Conservation (phyloP, 2,888 invertebrate genomes). For the Stenurella melanura region DNA sequence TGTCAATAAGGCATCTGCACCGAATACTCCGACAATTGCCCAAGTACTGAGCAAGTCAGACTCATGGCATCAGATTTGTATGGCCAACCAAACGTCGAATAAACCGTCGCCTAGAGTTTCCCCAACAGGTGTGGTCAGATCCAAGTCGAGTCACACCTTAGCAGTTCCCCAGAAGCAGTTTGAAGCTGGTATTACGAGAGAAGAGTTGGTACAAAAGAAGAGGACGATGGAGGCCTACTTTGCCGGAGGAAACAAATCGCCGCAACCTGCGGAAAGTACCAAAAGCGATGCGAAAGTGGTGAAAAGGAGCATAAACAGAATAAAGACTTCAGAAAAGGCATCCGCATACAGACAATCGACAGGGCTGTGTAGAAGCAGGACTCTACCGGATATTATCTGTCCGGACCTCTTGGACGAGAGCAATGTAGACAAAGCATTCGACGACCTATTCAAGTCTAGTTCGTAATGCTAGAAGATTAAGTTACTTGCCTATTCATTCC, state of each 20-base stretch:
- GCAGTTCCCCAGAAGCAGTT: constrained; percentile 85
- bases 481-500: constrained; percentile 52
- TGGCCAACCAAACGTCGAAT: constrained; percentile 52
- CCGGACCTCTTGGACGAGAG: constrained; percentile 83
- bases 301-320: constrained; percentile 71
- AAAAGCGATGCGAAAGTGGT: constrained; percentile 57
- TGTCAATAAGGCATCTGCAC: constrained; percentile 58
- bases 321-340: constrained; percentile 75
- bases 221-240: constrained; percentile 86
- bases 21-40: constrained; percentile 63
- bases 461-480: constrained; percentile 60
- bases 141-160: constrained; percentile 85
- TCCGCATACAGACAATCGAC: constrained; percentile 70
- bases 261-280: constrained; percentile 59
- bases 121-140: constrained; percentile 72
- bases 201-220: constrained; percentile 82
- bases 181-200: constrained; percentile 84
- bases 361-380: constrained; percentile 83
- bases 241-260: constrained; percentile 73
- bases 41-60: constrained; percentile 81
- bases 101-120: constrained; percentile 67
- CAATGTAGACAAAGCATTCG: constrained; percentile 92
- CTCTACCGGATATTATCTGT: constrained; percentile 83
- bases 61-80: constrained; percentile 85
- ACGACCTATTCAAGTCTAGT: constrained; percentile 81